These are phyloP conservation scores for Chaetura pelagica DNA, from an alignment of 2,113 vertebrate genomes.

Conservation along the genomic window DNA sequence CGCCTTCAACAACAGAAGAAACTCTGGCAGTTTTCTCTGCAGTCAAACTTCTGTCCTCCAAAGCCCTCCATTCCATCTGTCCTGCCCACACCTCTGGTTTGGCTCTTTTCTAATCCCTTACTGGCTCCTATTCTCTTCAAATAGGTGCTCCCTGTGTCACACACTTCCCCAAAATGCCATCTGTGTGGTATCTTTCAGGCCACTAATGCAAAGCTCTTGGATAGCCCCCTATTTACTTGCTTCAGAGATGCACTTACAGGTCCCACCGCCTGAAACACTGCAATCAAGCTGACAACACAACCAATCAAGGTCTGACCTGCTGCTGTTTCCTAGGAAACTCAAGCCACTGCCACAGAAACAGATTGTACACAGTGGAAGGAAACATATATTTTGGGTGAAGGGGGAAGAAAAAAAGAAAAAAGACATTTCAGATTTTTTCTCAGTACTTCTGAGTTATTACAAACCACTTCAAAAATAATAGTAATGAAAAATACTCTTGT, in stretches of 20 bases:
- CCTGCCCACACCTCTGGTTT: neutral
- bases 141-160: neutral
- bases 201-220: constrained; percentile 59
- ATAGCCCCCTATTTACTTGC: constrained; percentile 55
- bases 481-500: constrained; percentile 62
- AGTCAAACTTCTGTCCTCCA: neutral
- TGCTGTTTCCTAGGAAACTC: constrained; percentile 72
- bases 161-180: constrained; percentile 24
- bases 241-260: constrained; percentile 43
- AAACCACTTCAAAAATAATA: constrained; percentile 36
- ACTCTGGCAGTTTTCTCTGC: neutral
- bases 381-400: constrained; percentile 55
- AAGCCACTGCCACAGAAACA: constrained; percentile 67
- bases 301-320: constrained; percentile 72
- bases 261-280: constrained; percentile 64
- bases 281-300: constrained; percentile 74
- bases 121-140: neutral
- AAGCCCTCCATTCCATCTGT: neutral
- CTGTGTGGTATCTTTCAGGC: constrained; percentile 58
- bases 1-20: fast-evolving
- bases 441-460: constrained; percentile 50
- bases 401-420: neutral
- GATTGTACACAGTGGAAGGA: constrained; percentile 64
- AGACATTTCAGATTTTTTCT: neutral
- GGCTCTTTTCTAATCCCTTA: neutral